Evolutionary conservation across 2,113 vertebrate genomes (phyloP), one percentile per base, ranked within the genome.

Genomic region (Stomatorhinus ivindoensis): DNA sequence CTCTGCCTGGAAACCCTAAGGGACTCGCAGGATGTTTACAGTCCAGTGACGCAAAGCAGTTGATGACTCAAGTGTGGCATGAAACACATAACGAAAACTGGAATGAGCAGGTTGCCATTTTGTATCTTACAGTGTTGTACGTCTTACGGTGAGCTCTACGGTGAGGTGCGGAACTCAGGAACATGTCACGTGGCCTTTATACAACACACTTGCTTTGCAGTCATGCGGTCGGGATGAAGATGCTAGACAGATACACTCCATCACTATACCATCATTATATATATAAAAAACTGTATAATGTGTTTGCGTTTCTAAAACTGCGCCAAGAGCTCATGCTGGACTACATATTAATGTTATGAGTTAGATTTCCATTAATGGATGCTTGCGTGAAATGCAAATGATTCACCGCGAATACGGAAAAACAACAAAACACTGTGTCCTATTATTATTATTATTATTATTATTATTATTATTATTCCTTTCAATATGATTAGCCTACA

Each of bases 1-100:
- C 85, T 27, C 44, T 87, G 24, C 31, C 9, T 61, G 35, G 51
- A 87, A 65, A 53, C 87, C 61, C 85, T 19, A 11, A 53, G n/a
- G 87, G 13, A 87, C 42, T 17, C 21, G 2, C 24, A 42, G 87
- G 35, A 44, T 50, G 51, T 61, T 35, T 24, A 53, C 27, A 27
- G 35, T 53, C 31, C 87, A 46, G 35, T 44, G 53, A 61, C 31
- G 50, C 86, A 58, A 58, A 87, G 15, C 31, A 58, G 19, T 15
- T 86, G 48, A 86, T 84, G 82, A 84, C 82, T 46, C 39, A 44
- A 84, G 44, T 47, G 42, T 84, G 82, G 48, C 85, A 86, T 86
- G 85, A n/a, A 31, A 86, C 44, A 86, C 48, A 86, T 31, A 51
- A 86, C 13, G 48, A 53, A 53, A 86, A 50, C 85, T 86, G 85